These are phyloP conservation scores for Garrulus glandarius DNA, from an alignment of 2,797 vertebrate species.

Conservation along the genomic window DNA sequence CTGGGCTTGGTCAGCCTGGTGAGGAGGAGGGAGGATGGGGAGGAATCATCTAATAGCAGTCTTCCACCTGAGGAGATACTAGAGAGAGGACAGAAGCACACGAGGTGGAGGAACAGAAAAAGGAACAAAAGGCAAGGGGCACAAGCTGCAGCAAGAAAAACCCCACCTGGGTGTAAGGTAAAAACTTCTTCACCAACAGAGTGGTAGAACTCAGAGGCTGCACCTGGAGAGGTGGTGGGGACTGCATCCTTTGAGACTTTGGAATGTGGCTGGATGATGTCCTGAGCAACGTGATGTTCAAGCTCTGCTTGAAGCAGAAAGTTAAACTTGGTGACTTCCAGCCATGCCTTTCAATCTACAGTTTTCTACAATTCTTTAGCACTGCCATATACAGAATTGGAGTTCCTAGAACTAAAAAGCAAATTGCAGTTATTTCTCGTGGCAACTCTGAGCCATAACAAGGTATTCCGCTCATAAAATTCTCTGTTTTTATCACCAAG, in stretches of 20 bases:
- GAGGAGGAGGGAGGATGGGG: background rate
- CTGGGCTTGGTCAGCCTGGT: background rate
- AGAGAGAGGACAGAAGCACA: background rate
- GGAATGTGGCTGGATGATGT: background rate
- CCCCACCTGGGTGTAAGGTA: background rate
- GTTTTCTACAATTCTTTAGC: background rate
- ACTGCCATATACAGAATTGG: background rate
- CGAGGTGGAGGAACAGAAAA: background rate
- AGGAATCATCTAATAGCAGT: background rate
- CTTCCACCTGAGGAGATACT: background rate
- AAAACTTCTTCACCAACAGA: background rate
- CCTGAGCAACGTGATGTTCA: background rate
- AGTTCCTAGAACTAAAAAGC: background rate
- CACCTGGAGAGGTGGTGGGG: background rate
- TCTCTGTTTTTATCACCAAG: background rate
- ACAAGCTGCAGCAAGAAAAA: background rate
- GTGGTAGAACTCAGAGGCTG: background rate
- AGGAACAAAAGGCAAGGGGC: background rate
- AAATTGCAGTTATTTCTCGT: background rate
- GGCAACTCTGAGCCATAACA: background rate
- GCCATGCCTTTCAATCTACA: background rate
- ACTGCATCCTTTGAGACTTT: background rate
- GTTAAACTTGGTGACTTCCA: background rate
- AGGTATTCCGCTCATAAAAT: background rate
- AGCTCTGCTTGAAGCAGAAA: background rate